phyloP scores from a whole-genome alignment of 30 jellyfish, hydroid and myxozoan genomes.

The Aurelia sp. region DNA sequence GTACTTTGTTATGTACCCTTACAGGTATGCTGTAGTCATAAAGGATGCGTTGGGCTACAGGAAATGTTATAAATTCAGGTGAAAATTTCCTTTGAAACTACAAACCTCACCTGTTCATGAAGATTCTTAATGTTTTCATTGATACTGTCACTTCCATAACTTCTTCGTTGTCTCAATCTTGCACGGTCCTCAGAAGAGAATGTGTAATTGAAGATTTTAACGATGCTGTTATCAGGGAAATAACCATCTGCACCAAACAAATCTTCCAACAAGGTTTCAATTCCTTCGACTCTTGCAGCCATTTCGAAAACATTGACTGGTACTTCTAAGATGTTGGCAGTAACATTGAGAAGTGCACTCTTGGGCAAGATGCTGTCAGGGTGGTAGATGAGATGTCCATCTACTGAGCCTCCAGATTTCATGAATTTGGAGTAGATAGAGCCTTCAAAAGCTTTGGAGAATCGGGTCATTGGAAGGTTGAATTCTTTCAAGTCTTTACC shows the following conservation, averaged over 20 bases:
- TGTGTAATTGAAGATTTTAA: constrained; percentile 69
- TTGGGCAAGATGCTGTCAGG: constrained; percentile 95
- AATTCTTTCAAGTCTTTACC: constrained; percentile 48
- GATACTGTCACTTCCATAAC: constrained; percentile 25
- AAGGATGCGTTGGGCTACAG: no score
- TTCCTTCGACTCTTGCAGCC: constrained; percentile 93
- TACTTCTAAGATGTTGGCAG: constrained; percentile 89
- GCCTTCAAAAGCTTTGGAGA: constrained; percentile 89
- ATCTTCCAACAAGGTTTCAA: constrained; percentile 89
- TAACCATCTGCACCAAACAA: constrained; percentile 92
- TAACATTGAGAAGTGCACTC: constrained; percentile 84
- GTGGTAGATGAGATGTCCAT: constrained; percentile 90
- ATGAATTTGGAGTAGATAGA: constrained; percentile 71
- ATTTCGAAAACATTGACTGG: constrained; percentile 92
- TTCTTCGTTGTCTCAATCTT: constrained; percentile 52
- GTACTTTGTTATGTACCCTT: no score
- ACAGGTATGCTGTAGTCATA: no score
- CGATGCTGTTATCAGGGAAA: constrained; percentile 77
- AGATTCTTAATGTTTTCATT: constrained; percentile 58
- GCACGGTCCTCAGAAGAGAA: constrained; percentile 69
- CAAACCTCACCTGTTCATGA: constrained; percentile 58
- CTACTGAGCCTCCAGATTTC: constrained; percentile 92
- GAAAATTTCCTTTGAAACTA: no score
- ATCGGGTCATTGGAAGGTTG: constrained; percentile 79
- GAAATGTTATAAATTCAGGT: no score